Conservation (phyloP, 1,140 invertebrate genomes). For the Heliothis subflexa region DNA sequence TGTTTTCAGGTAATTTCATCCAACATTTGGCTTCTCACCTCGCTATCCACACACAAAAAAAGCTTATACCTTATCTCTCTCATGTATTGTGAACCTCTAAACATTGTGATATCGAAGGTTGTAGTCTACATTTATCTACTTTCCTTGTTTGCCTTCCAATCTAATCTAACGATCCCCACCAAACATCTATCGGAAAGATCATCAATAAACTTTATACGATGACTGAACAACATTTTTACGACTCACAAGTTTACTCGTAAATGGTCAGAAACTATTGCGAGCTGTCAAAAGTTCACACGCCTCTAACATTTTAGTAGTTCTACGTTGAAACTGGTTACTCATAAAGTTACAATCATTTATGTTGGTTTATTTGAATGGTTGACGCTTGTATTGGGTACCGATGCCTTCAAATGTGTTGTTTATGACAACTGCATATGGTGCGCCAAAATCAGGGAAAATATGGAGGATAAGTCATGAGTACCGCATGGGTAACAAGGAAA, state of each 20-base stretch:
- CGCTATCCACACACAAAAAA: no score
- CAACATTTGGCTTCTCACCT: no score
- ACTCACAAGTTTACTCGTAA: slow-evolving; percentile 2
- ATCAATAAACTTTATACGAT: slow-evolving; percentile 9
- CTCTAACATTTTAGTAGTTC: slow-evolving; percentile 10
- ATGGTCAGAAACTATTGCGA: slow-evolving; percentile 5
- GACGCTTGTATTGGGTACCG: neutral
- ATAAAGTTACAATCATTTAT: slow-evolving; percentile 32
- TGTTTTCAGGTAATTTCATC: no score
- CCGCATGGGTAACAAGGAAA: no score
- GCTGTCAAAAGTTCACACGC: slow-evolving; percentile 10
- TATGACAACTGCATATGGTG: neutral
- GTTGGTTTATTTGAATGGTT: neutral
- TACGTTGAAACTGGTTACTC: slow-evolving; percentile 15
- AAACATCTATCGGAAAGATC: neutral
- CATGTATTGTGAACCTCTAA: neutral
- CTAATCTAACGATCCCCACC: neutral
- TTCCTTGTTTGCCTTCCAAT: neutral
- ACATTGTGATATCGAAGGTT: neutral
- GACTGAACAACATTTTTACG: slow-evolving; percentile 11
- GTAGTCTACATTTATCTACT: neutral
- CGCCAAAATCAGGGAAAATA: no score
- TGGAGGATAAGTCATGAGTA: no score
- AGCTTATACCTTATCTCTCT: neutral
- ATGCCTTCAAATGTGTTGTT: neutral